Evolutionary conservation across 2,113 vertebrate genomes (phyloP), one percentile per base, ranked within the genome.

Genomic region (Nothocercus julius): DNA sequence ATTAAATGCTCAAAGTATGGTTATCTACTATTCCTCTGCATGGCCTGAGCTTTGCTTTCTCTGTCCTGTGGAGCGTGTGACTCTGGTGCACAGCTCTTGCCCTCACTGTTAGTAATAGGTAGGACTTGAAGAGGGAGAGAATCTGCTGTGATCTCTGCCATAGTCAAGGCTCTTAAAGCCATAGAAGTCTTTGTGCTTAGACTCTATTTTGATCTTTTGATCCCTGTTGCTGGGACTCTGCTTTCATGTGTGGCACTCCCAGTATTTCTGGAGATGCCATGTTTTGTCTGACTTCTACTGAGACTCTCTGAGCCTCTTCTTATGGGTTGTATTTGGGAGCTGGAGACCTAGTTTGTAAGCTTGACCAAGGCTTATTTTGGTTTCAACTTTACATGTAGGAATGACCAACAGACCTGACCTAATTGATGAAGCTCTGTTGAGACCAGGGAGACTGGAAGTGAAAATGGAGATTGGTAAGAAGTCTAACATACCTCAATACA

Each of bases 391-490:
- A 51, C 78, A 18, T 85, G 96, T 92, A 99, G 99, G 99, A 80
- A 99, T 99, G 99, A 99, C 99, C 94, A 99, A 99, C 97, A 98
- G 99, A 94, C 99, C 99, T 25, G 99, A 99, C 98, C 98, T 99
- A 97, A 99, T 99, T 66, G 99, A 99, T 36, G 99, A 99, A 68
- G 99, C 99, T 92, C 97, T 99, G 89, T 93, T 99, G 97, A 98
- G 99, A 96, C 99, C 99, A 0, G 99, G 99, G 67, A 98, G 99
- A 74, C 90, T 99, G 97, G 99, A 99, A 97, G 99, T 99, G 94
- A 99, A 99, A 93, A 99, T 99, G 99, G 99, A 99, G 98, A 99
- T 99, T 7, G 99, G 99, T 99, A 97, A 98, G 98, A 53, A 67
- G 32, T 15, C 53, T 74, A 40, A 64, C 25, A 11, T 16, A 1